These are phyloP conservation scores for Neodontobutis hainanensis DNA, from an alignment of 2,113 vertebrate species.

Conservation along the genomic window DNA sequence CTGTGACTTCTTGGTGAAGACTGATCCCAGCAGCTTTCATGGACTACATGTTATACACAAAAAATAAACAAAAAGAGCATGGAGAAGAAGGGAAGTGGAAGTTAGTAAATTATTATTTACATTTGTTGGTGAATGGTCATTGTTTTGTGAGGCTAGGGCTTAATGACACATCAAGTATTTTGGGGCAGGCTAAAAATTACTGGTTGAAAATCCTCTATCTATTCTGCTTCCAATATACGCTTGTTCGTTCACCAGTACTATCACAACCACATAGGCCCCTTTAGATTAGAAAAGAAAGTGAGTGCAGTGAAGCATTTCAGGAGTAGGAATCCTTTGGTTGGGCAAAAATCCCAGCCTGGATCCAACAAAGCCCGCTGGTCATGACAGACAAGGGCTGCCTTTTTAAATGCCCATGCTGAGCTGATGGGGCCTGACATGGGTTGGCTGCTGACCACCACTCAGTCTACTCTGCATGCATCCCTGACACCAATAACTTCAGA, in stretches of 20 bases:
- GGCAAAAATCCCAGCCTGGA: conserved; percentile 69
- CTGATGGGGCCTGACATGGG: conserved; percentile 63
- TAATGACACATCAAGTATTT: too few species aligned
- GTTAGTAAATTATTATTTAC: too few species aligned
- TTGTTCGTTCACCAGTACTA: conserved; percentile 37
- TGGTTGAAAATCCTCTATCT: too few species aligned
- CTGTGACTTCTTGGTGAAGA: conserved; percentile 42
- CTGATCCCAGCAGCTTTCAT: conserved; percentile 59
- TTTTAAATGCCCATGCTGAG: conserved; percentile 65
- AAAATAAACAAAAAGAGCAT: conserved; percentile 40
- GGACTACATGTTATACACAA: conserved; percentile 53
- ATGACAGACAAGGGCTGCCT: conserved; percentile 68
- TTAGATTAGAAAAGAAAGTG: conserved; percentile 66
- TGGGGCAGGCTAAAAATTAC: conserved; percentile 13
- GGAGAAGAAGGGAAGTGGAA: conserved; percentile 30
- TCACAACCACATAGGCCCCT: conserved; percentile 32
- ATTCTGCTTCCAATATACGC: conserved; percentile 40
- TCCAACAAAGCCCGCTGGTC: conserved; percentile 57
- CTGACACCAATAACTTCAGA: conserved; percentile 40
- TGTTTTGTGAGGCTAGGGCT: too few species aligned
- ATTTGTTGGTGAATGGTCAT: too few species aligned
- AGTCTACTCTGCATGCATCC: conserved; percentile 32
- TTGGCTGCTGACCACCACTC: conserved; percentile 64
- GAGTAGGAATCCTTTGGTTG: conserved; percentile 60
- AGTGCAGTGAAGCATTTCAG: conserved; percentile 62